A percentile compares a stretch with the other conserved stretches of the same genome.
phyloP scores from a whole-genome alignment of 2,888 invertebrate genomes.

The Sussaba pulchella region DNA sequence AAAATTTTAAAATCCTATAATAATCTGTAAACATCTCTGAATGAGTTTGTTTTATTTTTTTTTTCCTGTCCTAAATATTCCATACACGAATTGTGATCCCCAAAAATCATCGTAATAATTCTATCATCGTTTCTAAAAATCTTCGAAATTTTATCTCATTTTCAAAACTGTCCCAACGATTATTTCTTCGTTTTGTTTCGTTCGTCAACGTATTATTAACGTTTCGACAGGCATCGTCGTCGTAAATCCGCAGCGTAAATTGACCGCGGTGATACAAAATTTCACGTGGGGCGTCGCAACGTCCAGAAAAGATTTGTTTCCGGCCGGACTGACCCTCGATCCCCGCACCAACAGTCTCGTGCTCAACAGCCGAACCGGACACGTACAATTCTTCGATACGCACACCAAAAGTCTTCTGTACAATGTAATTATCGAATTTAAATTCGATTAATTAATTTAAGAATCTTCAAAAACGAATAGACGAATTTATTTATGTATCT shows the following conservation, averaged over 20 bases:
- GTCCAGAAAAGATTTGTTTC: constrained; percentile 85
- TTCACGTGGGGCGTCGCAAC: constrained; percentile 87
- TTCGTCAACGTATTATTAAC: neutral
- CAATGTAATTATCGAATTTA: constrained; percentile 85
- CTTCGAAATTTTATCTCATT: too few relatives aligned
- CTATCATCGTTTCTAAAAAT: too few relatives aligned
- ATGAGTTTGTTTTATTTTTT: too few relatives aligned
- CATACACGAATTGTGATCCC: too few relatives aligned
- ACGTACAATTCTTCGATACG: constrained; percentile 91
- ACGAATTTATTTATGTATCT: too few relatives aligned
- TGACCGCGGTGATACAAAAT: constrained; percentile 88
- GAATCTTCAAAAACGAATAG: too few relatives aligned
- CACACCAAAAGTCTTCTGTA: constrained; percentile 88
- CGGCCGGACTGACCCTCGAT: constrained; percentile 87
- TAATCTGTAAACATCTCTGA: too few relatives aligned
- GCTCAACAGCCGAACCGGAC: constrained; percentile 90
- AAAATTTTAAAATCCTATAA: too few relatives aligned
- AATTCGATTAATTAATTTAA: neutral
- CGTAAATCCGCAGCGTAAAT: constrained; percentile 85
- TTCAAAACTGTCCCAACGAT: too few relatives aligned
- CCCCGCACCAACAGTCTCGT: constrained; percentile 88
- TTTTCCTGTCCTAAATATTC: too few relatives aligned
- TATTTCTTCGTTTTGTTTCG: constrained; percentile 4
- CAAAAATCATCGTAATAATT: too few relatives aligned
- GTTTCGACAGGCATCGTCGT: constrained; percentile 85